Percentiles rank a stretch among this genome's conserved stretches.
phyloP scores from a whole-genome alignment of 2,888 invertebrate species.

The Aspidapion aeneum region DNA sequence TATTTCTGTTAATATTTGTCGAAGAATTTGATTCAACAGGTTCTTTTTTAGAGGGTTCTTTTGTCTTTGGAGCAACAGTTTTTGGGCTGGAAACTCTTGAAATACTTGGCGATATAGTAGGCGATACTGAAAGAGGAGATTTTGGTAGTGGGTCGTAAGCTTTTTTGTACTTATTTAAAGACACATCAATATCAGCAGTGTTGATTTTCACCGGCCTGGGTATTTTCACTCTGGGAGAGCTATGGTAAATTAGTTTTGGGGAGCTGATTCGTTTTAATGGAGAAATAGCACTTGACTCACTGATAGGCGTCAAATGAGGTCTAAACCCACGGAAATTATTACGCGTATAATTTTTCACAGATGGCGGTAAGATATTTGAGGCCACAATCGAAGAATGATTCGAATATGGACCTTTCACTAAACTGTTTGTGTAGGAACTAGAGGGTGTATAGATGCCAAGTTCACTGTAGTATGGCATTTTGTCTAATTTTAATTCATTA shows the following conservation, averaged over 20 bases:
- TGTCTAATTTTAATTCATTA: slow-evolving; percentile 6
- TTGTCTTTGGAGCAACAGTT: slow-evolving; percentile 20
- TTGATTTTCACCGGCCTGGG: slow-evolving; percentile 72
- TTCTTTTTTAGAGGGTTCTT: slow-evolving; percentile 12
- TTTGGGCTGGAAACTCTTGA: slow-evolving; percentile 13
- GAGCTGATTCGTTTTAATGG: slow-evolving; percentile 52
- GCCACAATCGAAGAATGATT: slow-evolving; percentile 49
- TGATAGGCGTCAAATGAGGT: slow-evolving; percentile 72
- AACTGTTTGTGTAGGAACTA: slow-evolving; percentile 53
- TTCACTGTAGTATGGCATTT: slow-evolving; percentile 68
- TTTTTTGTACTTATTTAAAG: slow-evolving; percentile 59
- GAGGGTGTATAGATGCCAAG: slow-evolving; percentile 54
- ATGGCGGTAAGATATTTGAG: slow-evolving; percentile 36
- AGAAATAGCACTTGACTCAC: slow-evolving; percentile 53
- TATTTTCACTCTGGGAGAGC: slow-evolving; percentile 48
- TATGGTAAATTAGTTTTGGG: slow-evolving; percentile 52
- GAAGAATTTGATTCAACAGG: slow-evolving; percentile 44
- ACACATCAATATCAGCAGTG: slow-evolving; percentile 84
- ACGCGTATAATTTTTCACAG: slow-evolving; percentile 35
- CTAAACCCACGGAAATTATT: slow-evolving; percentile 56
- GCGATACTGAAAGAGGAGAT: slow-evolving; percentile 13
- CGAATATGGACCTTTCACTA: slow-evolving; percentile 54
- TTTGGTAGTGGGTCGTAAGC: slow-evolving; percentile 39
- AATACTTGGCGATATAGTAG: background rate
- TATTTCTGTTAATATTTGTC: slow-evolving; percentile 62